Conservation (phyloP, 2,888 invertebrate species). For the Heliconius ethilla region DNA sequence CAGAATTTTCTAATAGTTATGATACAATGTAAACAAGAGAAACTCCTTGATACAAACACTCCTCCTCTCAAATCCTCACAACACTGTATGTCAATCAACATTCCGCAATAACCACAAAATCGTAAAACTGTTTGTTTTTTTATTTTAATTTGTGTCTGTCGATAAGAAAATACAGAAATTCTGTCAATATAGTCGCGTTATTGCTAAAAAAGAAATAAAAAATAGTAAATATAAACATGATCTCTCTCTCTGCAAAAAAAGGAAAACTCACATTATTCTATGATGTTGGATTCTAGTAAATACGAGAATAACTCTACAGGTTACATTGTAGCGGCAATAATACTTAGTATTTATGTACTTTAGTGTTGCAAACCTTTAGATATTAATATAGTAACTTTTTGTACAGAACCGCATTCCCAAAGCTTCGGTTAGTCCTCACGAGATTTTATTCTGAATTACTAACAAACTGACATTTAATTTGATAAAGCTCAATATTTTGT, state of each 20-base stretch:
- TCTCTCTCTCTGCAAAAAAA: not conserved
- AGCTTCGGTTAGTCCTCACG: not conserved
- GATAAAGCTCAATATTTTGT: not conserved
- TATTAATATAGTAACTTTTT: conserved; percentile 9
- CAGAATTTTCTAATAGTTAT: too few relatives aligned
- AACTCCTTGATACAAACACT: too few relatives aligned
- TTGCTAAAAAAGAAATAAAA: too few relatives aligned
- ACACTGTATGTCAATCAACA: too few relatives aligned
- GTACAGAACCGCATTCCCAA: not conserved
- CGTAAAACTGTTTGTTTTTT: too few relatives aligned
- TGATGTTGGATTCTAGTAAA: not conserved
- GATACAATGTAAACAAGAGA: too few relatives aligned
- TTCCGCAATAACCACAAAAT: too few relatives aligned
- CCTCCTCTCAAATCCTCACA: too few relatives aligned
- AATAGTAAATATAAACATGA: too few relatives aligned
- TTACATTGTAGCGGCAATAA: conserved; percentile 22
- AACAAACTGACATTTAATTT: not conserved
- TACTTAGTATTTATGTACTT: conserved; percentile 17
- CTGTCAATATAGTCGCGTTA: too few relatives aligned
- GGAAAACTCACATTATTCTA: not conserved
- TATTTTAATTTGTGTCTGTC: too few relatives aligned
- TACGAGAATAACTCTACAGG: not conserved
- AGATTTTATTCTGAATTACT: not conserved
- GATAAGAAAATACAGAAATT: too few relatives aligned
- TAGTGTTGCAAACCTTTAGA: not conserved